Evolutionary conservation across 2,797 vertebrate genomes (phyloP).

Genomic region (Limnodromus scolopaceus): DNA sequence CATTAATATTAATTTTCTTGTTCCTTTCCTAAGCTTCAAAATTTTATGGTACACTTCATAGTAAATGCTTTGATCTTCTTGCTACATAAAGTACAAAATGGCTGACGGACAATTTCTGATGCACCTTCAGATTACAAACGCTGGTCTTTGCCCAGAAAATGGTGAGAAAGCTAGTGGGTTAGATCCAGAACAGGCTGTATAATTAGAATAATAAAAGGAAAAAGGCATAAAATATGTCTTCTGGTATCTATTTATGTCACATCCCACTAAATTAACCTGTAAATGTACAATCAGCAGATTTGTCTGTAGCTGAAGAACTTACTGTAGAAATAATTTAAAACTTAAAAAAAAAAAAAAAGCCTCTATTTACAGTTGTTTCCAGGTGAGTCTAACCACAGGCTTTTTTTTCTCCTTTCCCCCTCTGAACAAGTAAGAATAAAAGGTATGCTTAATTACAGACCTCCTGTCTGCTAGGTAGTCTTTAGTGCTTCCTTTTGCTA

Average conservation of each 20-base stretch:
- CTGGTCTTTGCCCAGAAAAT: not conserved
- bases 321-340: not conserved
- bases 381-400: constrained; percentile 54
- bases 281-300: not conserved
- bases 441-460: constrained; percentile 50
- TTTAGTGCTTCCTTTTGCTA: constrained; percentile 45
- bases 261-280: not conserved
- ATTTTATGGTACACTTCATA: constrained; percentile 17
- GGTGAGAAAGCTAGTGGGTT: not conserved
- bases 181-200: not conserved
- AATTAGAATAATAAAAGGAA: not conserved
- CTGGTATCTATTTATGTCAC: not conserved
- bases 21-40: constrained; percentile 25
- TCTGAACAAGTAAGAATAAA: constrained; percentile 62
- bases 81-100: constrained; percentile 28
- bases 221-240: not conserved
- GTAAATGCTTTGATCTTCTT: constrained; percentile 33
- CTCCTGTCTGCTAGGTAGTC: constrained; percentile 29
- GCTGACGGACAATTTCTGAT: not conserved
- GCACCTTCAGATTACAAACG: not conserved
- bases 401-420: constrained; percentile 46
- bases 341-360: not conserved
- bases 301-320: not conserved
- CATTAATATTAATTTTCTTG: constrained; percentile 47
- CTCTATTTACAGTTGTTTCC: not conserved